Evolutionary conservation across 2,113 vertebrate species (phyloP).

Genomic region (Cheilinus undulatus): DNA sequence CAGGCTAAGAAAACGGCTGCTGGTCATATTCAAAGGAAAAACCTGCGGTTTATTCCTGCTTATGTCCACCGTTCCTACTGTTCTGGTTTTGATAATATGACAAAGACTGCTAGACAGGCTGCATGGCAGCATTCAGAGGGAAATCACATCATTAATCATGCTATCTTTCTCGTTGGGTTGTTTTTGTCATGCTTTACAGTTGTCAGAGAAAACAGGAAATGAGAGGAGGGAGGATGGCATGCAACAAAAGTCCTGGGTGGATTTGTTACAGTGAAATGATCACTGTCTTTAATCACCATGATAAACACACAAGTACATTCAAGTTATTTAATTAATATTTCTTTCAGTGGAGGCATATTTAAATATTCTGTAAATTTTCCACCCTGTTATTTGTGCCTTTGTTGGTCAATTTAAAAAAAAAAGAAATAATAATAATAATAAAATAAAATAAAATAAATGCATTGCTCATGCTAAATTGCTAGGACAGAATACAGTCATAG

Average conservation of each 20-base stretch:
- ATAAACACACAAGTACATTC: too few relatives aligned
- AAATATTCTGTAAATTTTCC: too few relatives aligned
- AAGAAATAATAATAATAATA: too few relatives aligned
- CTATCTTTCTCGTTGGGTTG: background rate
- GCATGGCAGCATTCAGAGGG: background rate
- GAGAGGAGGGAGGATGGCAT: background rate
- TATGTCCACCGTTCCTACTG: background rate
- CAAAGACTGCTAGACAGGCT: background rate
- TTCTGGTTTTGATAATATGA: background rate
- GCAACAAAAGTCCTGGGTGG: background rate
- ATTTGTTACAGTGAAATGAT: background rate
- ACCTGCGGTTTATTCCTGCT: background rate
- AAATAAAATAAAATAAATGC: too few relatives aligned
- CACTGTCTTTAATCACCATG: background rate
- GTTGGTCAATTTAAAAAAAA: too few relatives aligned
- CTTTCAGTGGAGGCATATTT: too few relatives aligned
- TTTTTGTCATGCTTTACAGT: conserved; percentile 22
- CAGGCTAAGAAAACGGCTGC: conserved; percentile 21
- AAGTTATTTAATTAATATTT: too few relatives aligned
- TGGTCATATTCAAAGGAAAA: conserved; percentile 15
- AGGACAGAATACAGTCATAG: too few relatives aligned
- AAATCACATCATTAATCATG: background rate
- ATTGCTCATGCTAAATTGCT: too few relatives aligned
- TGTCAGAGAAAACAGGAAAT: background rate
- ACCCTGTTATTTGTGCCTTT: too few relatives aligned